Percentiles rank a stretch among this genome's conserved stretches.
Evolutionary conservation across 1,140 invertebrate genomes (phyloP).

Genomic region (Pseudomyrmex cubaensis): DNA sequence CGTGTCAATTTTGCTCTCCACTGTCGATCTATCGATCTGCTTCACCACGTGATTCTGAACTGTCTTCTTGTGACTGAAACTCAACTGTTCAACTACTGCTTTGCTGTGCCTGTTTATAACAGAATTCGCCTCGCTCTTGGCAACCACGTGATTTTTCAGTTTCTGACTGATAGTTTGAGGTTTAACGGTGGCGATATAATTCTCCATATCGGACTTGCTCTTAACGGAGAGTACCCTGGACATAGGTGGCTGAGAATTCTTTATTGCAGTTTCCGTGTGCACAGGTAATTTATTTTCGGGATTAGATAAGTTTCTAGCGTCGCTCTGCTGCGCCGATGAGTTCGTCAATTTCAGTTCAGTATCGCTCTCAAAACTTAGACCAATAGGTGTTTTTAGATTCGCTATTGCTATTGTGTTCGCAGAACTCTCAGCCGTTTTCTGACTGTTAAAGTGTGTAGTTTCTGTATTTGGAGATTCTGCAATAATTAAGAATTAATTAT

Average conservation of each 20-base stretch:
- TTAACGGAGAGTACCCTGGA: constrained; percentile 73
- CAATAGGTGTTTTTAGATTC: constrained; percentile 69
- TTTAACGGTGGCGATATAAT: constrained; percentile 64
- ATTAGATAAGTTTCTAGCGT: constrained; percentile 49
- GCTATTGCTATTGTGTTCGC: constrained; percentile 53
- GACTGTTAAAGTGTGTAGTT: constrained; percentile 77
- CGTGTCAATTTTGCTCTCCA: constrained; percentile 69
- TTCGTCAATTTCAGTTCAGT: constrained; percentile 70
- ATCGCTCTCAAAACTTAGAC: constrained; percentile 74
- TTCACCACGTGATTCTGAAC: constrained; percentile 79
- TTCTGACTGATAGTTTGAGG: constrained; percentile 77
- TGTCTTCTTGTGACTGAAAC: constrained; percentile 76
- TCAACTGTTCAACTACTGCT: constrained; percentile 45
- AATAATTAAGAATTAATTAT: constrained; percentile 65
- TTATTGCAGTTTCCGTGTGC: constrained; percentile 63
- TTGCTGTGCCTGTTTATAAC: constrained; percentile 79
- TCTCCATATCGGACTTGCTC: constrained; percentile 76
- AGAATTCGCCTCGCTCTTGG: constrained; percentile 69
- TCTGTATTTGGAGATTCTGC: constrained; percentile 83
- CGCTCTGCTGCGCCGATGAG: constrained; percentile 63
- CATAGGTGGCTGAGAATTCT: constrained; percentile 70
- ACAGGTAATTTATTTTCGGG: constrained; percentile 72
- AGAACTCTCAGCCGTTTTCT: constrained; percentile 74
- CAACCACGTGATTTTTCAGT: constrained; percentile 79
- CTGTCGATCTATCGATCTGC: constrained; percentile 63